Conservation (phyloP, 2,888 invertebrate species). For the Drosophila pseudotalamancana region DNA sequence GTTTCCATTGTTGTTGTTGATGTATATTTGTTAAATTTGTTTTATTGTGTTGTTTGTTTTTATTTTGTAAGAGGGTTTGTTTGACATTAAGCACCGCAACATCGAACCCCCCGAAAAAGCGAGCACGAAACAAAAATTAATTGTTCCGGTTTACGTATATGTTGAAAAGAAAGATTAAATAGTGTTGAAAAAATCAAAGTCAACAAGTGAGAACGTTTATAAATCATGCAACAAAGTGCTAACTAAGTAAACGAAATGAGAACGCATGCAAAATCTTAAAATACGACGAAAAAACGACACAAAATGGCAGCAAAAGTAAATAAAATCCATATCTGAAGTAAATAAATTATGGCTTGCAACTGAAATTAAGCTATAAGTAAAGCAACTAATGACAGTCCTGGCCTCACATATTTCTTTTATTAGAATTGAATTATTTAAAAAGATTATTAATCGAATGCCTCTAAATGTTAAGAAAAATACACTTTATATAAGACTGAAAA, state of each 20-base stretch:
- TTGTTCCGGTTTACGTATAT: constrained; percentile 30
- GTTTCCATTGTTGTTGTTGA: constrained; percentile 46
- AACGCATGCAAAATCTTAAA: constrained; percentile 23
- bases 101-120: constrained; percentile 33
- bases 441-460: too few relatives aligned
- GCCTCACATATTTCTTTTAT: too few relatives aligned
- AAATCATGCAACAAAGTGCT: constrained; percentile 39
- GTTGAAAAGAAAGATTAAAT: constrained; percentile 35
- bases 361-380: too few relatives aligned
- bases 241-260: constrained; percentile 28
- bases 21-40: constrained; percentile 1
- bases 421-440: too few relatives aligned
- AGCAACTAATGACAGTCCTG: too few relatives aligned
- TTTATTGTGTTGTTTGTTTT: constrained; percentile 17
- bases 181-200: constrained; percentile 40
- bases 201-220: constrained; percentile 41
- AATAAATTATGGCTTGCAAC: too few relatives aligned
- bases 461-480: too few relatives aligned
- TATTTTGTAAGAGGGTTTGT: constrained; percentile 25
- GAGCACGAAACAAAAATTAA: constrained; percentile 48
- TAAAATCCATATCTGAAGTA: too few relatives aligned
- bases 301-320: not conserved
- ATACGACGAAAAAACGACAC: not conserved
- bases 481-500: too few relatives aligned
- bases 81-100: constrained; percentile 33